Base-by-base conservation (phyloP, 23 tunicate genomes). In the Corella eumyota region DNA sequence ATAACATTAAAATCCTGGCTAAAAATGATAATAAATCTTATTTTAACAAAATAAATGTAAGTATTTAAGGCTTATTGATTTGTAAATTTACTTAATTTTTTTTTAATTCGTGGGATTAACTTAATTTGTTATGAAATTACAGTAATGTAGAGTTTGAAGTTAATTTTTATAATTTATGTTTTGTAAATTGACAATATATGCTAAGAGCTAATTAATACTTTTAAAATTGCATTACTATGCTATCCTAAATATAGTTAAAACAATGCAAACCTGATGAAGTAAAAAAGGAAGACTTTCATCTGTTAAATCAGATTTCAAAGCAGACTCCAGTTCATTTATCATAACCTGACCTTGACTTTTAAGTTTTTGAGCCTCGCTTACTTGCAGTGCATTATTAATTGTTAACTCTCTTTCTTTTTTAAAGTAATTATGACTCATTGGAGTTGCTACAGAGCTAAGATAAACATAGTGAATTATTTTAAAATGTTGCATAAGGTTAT, bases 321-420 rank as follows among this genome's bases (percentile, higher is more conserved):
- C 38, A n/a, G 68, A 64, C 25, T 76, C 85, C 32, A 85, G 28
- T 71, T 85, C 95, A 15, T 78, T 63, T n/a, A 60, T 66, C 67
- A 85, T 71, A 2, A 71, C 75, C 9, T 71, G 69, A 20, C 79
- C 75, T 70, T 69, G 78, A 45, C 56, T 71, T 59, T 85, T 85
- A 36, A 85, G 26, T 20, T 69, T 75, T 4, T 46, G 63, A 50
- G 56, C 80, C 21, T 56, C 68, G 34, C 72, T 72, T 17, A 76
- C 78, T 45, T 85, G 69, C 0, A 85, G 69, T n/a, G 73, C 50
- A 58, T 77, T 70, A 11, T 64, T 45, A 19, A 85, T 66, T 4
- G 78, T 52, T 13, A 71, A 30, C 35, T 73, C 66, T 59, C 95
- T 47, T 60, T 85, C 85, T 32, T 64, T 45, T 20, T 35, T 34